These are phyloP conservation scores for Lophotriccus pileatus DNA, from an alignment of 2,797 vertebrate species.

Conservation along the genomic window DNA sequence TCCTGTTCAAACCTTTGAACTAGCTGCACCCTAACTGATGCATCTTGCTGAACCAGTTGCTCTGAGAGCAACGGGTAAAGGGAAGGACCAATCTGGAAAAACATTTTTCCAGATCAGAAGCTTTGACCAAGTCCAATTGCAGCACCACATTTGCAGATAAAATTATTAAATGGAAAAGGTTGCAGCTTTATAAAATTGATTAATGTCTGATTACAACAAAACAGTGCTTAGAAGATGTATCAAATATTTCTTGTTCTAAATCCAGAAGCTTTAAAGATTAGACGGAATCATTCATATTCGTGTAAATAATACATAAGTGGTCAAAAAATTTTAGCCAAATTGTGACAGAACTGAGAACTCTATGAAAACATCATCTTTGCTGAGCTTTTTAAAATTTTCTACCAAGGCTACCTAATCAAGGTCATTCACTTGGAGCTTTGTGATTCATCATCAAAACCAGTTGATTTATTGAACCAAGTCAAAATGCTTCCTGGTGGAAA, in stretches of 20 bases:
- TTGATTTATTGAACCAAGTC: neutral
- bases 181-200: neutral
- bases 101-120: neutral
- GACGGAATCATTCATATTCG: neutral
- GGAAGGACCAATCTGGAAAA: neutral
- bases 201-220: neutral
- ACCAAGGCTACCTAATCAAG: neutral
- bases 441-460: neutral
- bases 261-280: neutral
- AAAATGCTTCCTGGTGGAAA: neutral
- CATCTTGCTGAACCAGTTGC: neutral
- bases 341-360: neutral
- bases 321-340: neutral
- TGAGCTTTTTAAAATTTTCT: neutral
- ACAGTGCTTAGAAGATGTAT: neutral
- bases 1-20: neutral
- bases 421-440: neutral
- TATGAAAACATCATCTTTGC: neutral
- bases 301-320: neutral
- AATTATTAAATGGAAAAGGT: neutral
- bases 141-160: neutral
- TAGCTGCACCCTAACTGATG: neutral
- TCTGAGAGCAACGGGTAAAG: neutral
- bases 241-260: neutral
- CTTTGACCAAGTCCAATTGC: neutral